Evolutionary conservation across 2,888 invertebrate genomes (phyloP).

Genomic region (Parelbella ahira): DNA sequence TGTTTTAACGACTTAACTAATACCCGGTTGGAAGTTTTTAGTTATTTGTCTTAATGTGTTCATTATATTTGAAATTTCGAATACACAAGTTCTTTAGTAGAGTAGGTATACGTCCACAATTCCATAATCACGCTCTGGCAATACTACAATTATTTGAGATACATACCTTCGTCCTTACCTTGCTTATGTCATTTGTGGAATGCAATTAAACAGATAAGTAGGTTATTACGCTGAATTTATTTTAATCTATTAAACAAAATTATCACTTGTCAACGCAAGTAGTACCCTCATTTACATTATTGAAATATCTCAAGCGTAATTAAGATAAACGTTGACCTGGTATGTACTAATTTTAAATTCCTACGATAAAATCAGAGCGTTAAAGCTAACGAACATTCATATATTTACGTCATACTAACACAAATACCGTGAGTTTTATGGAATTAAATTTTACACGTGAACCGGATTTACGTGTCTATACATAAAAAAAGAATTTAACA

Average conservation of each 20-base stretch:
- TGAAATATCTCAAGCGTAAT: conserved; percentile 9
- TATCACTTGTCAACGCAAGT: conserved; percentile 1
- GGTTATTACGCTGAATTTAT: too few species aligned
- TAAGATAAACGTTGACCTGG: conserved; percentile 7
- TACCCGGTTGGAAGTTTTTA: too few species aligned
- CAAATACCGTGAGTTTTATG: conserved; percentile 2
- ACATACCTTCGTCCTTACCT: too few species aligned
- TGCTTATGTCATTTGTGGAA: too few species aligned
- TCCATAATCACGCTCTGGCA: too few species aligned
- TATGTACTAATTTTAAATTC: conserved; percentile 15
- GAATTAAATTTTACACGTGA: not conserved
- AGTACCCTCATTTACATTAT: conserved; percentile 10
- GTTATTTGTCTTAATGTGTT: too few species aligned
- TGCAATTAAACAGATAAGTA: too few species aligned
- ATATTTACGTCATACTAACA: not conserved
- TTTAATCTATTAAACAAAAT: conserved; percentile 11
- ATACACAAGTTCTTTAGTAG: too few species aligned
- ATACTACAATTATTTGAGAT: too few species aligned
- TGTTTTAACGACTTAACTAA: too few species aligned
- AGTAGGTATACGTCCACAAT: too few species aligned
- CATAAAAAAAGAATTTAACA: conserved; percentile 7
- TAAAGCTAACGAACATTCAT: not conserved
- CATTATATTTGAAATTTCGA: too few species aligned
- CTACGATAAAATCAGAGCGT: conserved; percentile 16
- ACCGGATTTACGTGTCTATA: not conserved